Base-by-base conservation (phyloP, 2,888 invertebrate species). In the Drosophila nigricruria region DNA sequence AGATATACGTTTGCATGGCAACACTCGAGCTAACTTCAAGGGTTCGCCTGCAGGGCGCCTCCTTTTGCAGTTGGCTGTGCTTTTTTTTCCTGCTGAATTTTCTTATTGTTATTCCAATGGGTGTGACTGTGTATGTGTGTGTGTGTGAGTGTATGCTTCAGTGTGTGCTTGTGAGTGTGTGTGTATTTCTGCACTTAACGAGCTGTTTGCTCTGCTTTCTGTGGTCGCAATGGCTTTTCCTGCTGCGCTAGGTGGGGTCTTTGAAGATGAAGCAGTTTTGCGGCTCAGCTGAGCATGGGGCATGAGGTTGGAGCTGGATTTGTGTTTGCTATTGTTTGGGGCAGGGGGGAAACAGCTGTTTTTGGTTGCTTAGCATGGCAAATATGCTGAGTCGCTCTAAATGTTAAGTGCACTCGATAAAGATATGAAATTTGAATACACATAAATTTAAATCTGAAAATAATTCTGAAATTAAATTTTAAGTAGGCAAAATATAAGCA, bases 111-210 rank as follows among this genome's bases (percentile, higher is more conserved):
- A 53, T 73, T 56, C 50, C 40, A 52, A 68, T 54, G 59, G 42
- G 38, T 54, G 30, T 66, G 38, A 47, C 16, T 25, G 20, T 42
- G 45, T 68, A n/a, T 54, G 4, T 42, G 18, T 47, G 47, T 63
- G 36, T 50, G 49, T 23, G 25, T 67, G n/a, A 43, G 20, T 47
- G 45, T 25, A 1, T 43, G 45, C 9, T 9, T 16, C 1, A 34
- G 25, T 60, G 38, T 42, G 36, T 45, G 32, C 57, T 23, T 62
- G 27, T 36, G 5, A 43, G 47, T 49, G 49, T 60, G 27, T 30
- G 67, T 79, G 64, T 67, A 38, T 77, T 65, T 75, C 65, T 80
- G 79, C 73, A 81, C 79, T 81, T 80, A 80, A 81, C 81, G 76
- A 76, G 79, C 70, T 78, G 77, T 50, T 73, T 79, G 70, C 77